These are phyloP conservation scores for Crypturellus undulatus DNA, from an alignment of 2,113 vertebrate species.

Conservation along the genomic window DNA sequence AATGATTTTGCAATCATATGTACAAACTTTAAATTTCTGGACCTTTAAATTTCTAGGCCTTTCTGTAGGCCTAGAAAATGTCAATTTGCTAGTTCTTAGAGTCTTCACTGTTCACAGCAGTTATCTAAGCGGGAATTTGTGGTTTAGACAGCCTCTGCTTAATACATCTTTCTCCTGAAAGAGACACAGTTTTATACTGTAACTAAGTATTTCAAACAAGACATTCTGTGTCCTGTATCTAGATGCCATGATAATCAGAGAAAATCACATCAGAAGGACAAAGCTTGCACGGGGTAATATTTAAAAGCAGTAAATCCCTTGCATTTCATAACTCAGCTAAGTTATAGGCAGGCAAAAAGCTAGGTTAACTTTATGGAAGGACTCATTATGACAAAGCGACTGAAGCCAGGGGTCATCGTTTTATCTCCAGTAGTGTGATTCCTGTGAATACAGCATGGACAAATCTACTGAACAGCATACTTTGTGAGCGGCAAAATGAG, in stretches of 20 bases:
- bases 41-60: not conserved
- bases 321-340: not conserved
- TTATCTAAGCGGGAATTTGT: not conserved
- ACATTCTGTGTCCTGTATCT: not conserved
- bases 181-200: not conserved
- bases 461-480: constrained; percentile 51
- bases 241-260: not conserved
- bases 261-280: not conserved
- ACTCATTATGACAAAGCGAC: not conserved
- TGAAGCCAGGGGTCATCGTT: not conserved
- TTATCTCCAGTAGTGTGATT: not conserved
- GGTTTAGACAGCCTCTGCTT: not conserved
- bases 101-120: not conserved
- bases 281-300: not conserved
- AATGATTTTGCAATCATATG: not conserved
- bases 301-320: not conserved
- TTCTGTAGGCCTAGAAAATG: not conserved
- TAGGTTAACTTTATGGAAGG: not conserved
- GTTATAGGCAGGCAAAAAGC: not conserved
- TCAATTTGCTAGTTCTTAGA: not conserved
- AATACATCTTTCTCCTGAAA: not conserved
- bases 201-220: not conserved
- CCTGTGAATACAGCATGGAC: constrained; percentile 34
- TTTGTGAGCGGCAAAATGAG: constrained; percentile 68
- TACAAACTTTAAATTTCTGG: not conserved